Conservation (phyloP, 2,797 vertebrate species). For the Numenius phaeopus region DNA sequence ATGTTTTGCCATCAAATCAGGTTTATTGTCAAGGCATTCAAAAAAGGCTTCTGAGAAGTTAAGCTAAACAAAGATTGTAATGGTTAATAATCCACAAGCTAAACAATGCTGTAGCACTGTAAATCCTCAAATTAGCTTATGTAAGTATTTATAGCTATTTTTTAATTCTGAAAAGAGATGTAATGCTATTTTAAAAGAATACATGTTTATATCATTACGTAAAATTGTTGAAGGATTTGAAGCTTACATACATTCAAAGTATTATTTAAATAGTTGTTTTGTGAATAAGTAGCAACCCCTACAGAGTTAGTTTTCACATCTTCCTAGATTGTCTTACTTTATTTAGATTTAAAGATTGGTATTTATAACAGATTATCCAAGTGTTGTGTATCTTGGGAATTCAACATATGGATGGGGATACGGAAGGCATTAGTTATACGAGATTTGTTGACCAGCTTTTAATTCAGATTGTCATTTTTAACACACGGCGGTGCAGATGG, state of each 20-base stretch:
- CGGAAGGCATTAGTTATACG: slow-evolving; percentile 87
- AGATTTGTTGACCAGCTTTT: slow-evolving; percentile 87
- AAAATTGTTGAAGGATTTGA: background rate
- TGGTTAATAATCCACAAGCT: background rate
- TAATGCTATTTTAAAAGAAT: background rate
- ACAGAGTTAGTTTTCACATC: background rate
- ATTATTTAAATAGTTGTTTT: background rate
- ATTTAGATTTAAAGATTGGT: slow-evolving; percentile 9
- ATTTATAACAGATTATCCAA: slow-evolving; percentile 51
- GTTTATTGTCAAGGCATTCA: background rate
- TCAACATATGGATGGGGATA: slow-evolving; percentile 82
- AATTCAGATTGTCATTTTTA: slow-evolving; percentile 93
- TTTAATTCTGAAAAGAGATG: background rate
- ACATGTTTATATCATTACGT: background rate
- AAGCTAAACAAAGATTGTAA: slow-evolving; percentile 8
- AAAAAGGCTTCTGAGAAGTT: background rate
- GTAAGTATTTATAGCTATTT: background rate
- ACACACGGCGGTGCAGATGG: slow-evolving; percentile 90
- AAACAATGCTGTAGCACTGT: background rate
- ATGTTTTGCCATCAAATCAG: background rate
- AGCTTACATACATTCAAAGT: background rate
- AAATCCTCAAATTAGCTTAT: background rate
- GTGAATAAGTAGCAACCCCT: background rate
- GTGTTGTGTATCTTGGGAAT: slow-evolving; percentile 47
- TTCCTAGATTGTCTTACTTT: background rate